A percentile compares a stretch with the other conserved stretches of the same genome.
These are phyloP conservation scores for Sorex fumeus DNA, from an alignment of 2,113 vertebrate genomes.

Conservation along the genomic window DNA sequence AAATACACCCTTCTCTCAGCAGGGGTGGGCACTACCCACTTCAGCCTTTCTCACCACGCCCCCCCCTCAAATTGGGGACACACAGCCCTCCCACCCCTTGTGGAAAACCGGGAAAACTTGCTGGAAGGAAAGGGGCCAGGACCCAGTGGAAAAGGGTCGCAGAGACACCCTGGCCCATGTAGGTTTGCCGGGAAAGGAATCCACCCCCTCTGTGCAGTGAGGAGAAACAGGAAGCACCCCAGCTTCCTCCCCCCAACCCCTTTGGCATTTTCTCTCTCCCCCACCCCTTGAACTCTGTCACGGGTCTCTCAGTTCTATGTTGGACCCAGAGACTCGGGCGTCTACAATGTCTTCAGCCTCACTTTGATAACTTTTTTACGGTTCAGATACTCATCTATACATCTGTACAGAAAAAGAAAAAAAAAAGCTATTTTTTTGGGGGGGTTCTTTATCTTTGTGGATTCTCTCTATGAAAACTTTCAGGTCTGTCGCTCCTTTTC, in stretches of 20 bases:
- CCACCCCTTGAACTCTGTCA: conserved; percentile 90
- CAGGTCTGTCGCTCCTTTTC: conserved; percentile 94
- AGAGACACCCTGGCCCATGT: conserved; percentile 74
- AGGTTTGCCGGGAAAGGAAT: conserved; percentile 82
- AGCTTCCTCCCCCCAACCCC: conserved; percentile 79
- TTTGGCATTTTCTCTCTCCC: conserved; percentile 90
- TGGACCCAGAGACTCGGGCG: conserved; percentile 95
- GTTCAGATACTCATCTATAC: conserved; percentile 98
- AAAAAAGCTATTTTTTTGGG: conserved; percentile 98
- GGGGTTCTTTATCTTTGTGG: conserved; percentile 94
- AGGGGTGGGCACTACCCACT: too few species aligned
- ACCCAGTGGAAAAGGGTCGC: conserved; percentile 81
- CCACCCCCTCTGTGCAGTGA: not conserved
- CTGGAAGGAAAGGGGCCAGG: not conserved
- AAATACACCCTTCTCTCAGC: not conserved
- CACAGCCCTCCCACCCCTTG: conserved; percentile 81
- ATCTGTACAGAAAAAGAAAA: conserved; percentile 96
- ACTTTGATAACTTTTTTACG: conserved; percentile 99
- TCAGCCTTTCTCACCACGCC: not conserved
- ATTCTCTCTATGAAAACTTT: conserved; percentile 95
- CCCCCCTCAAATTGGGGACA: conserved; percentile 82
- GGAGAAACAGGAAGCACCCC: not conserved
- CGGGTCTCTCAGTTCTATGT: conserved; percentile 97
- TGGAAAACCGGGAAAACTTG: conserved; percentile 18
- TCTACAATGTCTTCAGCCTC: conserved; percentile 95